Evolutionary conservation across 2,113 vertebrate species (phyloP), one percentile per base, ranked within the genome.

Genomic region (Abramis brama): DNA sequence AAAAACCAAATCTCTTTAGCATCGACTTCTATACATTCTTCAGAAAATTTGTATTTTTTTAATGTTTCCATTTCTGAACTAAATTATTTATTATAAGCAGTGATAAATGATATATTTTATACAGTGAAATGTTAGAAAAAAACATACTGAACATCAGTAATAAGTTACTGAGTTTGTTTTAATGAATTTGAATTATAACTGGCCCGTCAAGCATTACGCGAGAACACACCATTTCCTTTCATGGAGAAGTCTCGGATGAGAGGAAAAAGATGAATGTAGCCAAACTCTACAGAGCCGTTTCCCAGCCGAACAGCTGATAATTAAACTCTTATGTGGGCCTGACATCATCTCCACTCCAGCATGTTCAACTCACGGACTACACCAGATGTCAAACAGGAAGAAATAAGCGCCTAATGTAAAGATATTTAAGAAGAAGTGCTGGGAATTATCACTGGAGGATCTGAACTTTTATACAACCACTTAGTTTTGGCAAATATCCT

Each of bases 241-340:
- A 45, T 39, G 62, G 47, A n/a, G 83, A 90, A 91, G 75, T 87
- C 39, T 55, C 0, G 21, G 85, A 85, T 62, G 36, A 36, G 88
- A 59, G 85, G 57, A 88, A 82, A 89, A 88, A 79, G 64, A 77
- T 5, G 0, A 15, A 77, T 36, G 66, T 60, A 68, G 90, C 92
- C 92, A 91, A 90, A 89, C 87, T 89, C 88, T 17, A 88, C 88
- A 85, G 10, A 17, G 70, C 45, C 47, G 33, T 39, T 89, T 89
- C 87, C 88, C 87, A 68, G 81, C 90, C 88, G 86, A 92, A 91
- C 91, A 77, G 87, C 39, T 15, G 87, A 89, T 93, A 92, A 92
- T 93, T 92, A 90, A 90, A 92, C 86, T 83, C 93, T 78, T 90
- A 92, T 93, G 93, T 85, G 85, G 85, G 86, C 86, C 84, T 90